Evolutionary conservation across 2,797 vertebrate genomes (phyloP).

Genomic region (Cyprinella venusta): DNA sequence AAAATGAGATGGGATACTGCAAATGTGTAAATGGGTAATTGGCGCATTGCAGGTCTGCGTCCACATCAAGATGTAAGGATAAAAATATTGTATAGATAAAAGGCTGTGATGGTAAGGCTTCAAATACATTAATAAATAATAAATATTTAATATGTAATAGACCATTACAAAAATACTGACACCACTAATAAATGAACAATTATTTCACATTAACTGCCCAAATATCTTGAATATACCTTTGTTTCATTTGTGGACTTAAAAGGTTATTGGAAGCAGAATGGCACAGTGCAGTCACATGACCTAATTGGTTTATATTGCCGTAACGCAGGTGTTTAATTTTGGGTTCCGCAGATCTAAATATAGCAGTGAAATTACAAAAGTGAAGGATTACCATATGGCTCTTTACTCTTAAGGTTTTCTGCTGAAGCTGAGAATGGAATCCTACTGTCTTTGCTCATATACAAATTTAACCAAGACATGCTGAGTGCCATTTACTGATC

Average conservation of each 20-base stretch:
- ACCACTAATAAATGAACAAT: no score
- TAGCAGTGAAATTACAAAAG: conserved; percentile 2
- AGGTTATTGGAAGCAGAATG: background rate
- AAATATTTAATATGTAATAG: background rate
- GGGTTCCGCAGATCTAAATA: conserved; percentile 36
- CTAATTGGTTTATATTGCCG: conserved; percentile 1
- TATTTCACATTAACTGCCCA: background rate
- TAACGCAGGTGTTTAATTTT: conserved; percentile 8
- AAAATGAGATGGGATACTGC: conserved; percentile 1
- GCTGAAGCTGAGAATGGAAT: no score
- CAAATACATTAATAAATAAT: background rate
- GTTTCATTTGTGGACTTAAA: background rate
- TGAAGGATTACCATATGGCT: background rate
- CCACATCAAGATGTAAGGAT: background rate
- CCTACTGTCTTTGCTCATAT: background rate
- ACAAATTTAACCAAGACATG: background rate
- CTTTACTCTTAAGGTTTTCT: background rate
- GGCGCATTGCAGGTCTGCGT: background rate
- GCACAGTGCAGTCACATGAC: background rate
- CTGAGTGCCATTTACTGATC: background rate
- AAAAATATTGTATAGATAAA: background rate
- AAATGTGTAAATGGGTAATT: conserved; percentile 1
- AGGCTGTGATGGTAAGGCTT: background rate
- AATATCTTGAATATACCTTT: background rate
- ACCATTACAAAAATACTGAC: background rate